Evolutionary conservation across 2,797 vertebrate genomes (phyloP).

Genomic region (Anomalospiza imberbis): DNA sequence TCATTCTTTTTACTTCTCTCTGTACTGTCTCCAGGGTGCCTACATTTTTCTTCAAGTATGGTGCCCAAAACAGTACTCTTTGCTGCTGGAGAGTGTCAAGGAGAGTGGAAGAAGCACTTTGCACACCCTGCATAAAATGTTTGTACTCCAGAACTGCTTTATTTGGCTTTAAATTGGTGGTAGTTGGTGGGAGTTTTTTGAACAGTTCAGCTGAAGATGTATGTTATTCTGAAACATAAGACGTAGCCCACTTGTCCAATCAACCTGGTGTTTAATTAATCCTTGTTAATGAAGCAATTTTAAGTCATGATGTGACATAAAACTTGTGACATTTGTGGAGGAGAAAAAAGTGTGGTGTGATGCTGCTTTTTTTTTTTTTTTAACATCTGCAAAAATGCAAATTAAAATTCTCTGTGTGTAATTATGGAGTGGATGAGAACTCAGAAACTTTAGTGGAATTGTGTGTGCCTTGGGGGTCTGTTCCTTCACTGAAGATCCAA

Average conservation of each 20-base stretch:
- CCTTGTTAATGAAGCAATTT: not conserved
- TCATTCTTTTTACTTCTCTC: not conserved
- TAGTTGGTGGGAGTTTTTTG: not conserved
- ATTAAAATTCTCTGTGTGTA: not conserved
- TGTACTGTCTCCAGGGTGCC: not conserved
- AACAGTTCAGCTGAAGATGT: not conserved
- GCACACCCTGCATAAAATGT: not conserved
- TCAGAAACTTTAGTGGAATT: not conserved
- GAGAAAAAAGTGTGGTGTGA: not conserved
- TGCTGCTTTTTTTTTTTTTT: not conserved
- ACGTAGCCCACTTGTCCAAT: rapidly evolving
- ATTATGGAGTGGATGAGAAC: not conserved
- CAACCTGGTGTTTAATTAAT: not conserved
- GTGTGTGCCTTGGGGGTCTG: not conserved
- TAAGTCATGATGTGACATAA: not conserved
- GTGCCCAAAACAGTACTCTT: not conserved
- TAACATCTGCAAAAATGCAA: not conserved
- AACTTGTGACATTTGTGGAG: not conserved
- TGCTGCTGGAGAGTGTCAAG: not conserved
- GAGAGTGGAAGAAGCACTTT: not conserved
- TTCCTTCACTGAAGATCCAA: conserved; percentile 12
- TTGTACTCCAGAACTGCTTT: not conserved
- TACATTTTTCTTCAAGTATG: not conserved
- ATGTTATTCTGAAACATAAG: not conserved
- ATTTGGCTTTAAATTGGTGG: not conserved